Evolutionary conservation across 2,113 vertebrate genomes (phyloP).

Genomic region (Potamarius usumacintae): DNA sequence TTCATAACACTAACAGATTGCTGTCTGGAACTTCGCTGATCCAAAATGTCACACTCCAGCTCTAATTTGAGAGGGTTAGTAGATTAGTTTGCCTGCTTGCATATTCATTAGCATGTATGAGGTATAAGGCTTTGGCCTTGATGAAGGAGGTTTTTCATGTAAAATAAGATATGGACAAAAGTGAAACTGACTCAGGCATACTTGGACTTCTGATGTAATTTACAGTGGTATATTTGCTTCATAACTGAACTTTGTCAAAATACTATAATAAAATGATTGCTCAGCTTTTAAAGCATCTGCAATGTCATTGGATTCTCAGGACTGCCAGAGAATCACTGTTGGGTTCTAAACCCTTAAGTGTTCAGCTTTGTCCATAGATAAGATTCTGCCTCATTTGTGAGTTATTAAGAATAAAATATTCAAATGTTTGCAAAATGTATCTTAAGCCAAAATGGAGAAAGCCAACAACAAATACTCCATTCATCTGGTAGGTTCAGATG

Average conservation of each 20-base stretch:
- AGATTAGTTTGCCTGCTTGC: conserved; percentile 1
- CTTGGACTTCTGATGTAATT: not conserved
- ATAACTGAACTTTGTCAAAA: not conserved
- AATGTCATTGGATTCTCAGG: not conserved
- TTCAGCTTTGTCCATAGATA: not conserved
- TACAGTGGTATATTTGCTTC: not conserved
- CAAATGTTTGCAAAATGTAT: not conserved
- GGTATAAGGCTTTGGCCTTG: not conserved
- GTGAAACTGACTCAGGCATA: not conserved
- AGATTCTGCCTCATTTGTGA: not conserved
- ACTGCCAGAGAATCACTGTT: not conserved
- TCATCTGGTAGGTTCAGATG: not conserved
- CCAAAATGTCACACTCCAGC: conserved; percentile 14
- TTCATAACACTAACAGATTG: conserved; percentile 21
- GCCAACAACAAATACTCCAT: not conserved
- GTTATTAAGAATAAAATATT: conserved; percentile 3
- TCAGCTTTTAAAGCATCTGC: not conserved
- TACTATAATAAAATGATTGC: not conserved
- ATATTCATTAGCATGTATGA: not conserved
- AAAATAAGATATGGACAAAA: not conserved
- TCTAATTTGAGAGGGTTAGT: conserved; percentile 14
- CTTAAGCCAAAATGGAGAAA: not conserved
- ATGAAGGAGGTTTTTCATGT: not conserved
- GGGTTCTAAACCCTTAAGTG: not conserved
- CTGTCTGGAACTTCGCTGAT: conserved; percentile 15